Conservation (phyloP, 2,888 invertebrate genomes). For the Protodeltote pygarga region DNA sequence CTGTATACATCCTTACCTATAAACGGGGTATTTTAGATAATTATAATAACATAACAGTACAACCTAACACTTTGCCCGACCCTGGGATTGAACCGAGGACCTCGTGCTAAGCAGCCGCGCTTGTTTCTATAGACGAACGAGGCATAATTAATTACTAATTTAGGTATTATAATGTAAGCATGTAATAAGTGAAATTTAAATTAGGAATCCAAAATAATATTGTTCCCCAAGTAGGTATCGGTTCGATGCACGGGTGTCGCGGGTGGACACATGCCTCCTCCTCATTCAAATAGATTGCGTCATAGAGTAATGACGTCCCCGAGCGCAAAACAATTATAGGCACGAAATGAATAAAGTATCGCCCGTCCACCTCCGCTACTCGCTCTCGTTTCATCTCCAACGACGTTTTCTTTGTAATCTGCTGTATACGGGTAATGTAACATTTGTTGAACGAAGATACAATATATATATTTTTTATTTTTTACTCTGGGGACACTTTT, state of each 20-base stretch:
- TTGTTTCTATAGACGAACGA: too few species aligned
- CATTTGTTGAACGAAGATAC: conserved; percentile 79
- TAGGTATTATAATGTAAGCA: too few species aligned
- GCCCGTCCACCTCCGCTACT: conserved; percentile 59
- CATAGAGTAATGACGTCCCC: conserved; percentile 74
- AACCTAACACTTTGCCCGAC: too few species aligned
- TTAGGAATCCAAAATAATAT: conserved; percentile 7
- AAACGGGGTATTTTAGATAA: too few species aligned
- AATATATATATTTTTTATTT: conserved; percentile 85
- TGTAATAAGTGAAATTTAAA: conserved; percentile 10
- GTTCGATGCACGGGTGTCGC: conserved; percentile 14
- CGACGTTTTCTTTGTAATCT: conserved; percentile 77
- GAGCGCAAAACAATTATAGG: conserved; percentile 80
- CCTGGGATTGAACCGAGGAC: too few species aligned
- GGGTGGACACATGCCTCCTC: conserved; percentile 68
- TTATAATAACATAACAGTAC: too few species aligned
- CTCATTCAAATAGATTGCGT: conserved; percentile 83
- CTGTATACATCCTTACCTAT: too few species aligned
- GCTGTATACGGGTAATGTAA: conserved; percentile 74
- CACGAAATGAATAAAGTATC: conserved; percentile 80
- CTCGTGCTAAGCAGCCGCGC: too few species aligned
- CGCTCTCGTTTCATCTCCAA: conserved; percentile 64
- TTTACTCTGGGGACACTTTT: conserved; percentile 86
- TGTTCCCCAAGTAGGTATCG: conserved; percentile 1
- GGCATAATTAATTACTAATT: too few species aligned